Percentiles rank a stretch among this genome's conserved stretches.
These are phyloP conservation scores for Uromys caudimaculatus DNA, from an alignment of 2,797 vertebrate species.

Conservation along the genomic window DNA sequence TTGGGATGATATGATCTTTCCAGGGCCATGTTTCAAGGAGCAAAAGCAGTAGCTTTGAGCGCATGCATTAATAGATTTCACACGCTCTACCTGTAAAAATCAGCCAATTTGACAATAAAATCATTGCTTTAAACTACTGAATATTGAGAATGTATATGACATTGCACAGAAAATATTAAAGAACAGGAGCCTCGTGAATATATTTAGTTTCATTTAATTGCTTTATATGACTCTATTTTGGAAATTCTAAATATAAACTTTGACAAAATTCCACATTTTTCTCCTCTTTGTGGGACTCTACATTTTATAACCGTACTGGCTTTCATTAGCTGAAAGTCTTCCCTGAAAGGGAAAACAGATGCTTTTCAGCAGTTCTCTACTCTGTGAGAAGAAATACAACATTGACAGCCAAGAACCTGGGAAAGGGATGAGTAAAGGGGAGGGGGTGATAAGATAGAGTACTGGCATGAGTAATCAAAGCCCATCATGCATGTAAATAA, in stretches of 20 bases:
- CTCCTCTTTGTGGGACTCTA: neutral
- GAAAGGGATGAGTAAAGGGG: neutral
- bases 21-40: neutral
- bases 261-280: neutral
- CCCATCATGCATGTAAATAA: neutral
- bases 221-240: neutral
- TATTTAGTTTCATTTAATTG: neutral
- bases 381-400: neutral
- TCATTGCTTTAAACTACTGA: neutral
- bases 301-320: neutral
- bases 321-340: neutral
- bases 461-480: no score
- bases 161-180: neutral
- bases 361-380: neutral
- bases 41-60: neutral
- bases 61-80: neutral
- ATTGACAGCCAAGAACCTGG: neutral
- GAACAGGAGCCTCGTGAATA: neutral
- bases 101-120: constrained; percentile 20
- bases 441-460: neutral
- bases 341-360: neutral
- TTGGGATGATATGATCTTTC: neutral
- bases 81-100: no score
- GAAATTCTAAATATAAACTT: constrained; percentile 21
- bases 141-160: neutral